Base-by-base conservation (phyloP, 2,888 invertebrate species). In the Polymixis lichenea region DNA sequence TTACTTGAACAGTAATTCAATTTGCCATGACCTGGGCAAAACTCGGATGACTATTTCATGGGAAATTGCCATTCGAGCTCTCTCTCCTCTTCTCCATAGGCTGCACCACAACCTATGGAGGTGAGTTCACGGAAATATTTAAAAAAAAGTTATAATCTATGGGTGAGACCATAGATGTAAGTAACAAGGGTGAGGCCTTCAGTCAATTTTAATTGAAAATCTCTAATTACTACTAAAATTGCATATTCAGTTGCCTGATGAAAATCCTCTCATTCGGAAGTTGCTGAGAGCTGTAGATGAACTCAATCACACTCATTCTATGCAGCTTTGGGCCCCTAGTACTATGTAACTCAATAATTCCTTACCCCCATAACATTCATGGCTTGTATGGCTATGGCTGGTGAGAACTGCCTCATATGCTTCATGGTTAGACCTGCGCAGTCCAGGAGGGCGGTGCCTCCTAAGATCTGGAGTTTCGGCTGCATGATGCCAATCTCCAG, bases 401-500 rank as follows among this genome's bases (percentile, higher is more conserved):
- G 98, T 1, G 98, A 98, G 80, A 98, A 94, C 68, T 98, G 97
- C 91, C 98, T 96, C 68, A 98, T 97, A 77, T 98, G 98, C 77
- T 97, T 97, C 95, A 98, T 96, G 2, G 97, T 97, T 51, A 98
- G 96, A 22, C 97, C 98, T 71, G 97, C 97, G 68, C 98, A 97
- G 94, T 98, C 98, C 81, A 98, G 97, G 78, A 98, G 95, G 22
- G 97, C 97, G 5, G 98, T 97, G 4, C 98, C 98, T 0, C 98
- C 98, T 56, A 98, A 93, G 55, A 98, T 97, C 92, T 98, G 98
- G 0, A 98, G 97, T 76, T 97, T 97, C 0, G 98, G 98, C 92
- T 98, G 98, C 92, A 98, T 94, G 77, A 98, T 97, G 17, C 98
- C 98, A 7, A 98, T 93, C 90, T 98, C 98, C 56, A 98, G 94